These are phyloP conservation scores for Doris montereyensis DNA, from an alignment of 2,888 invertebrate species.

Conservation along the genomic window DNA sequence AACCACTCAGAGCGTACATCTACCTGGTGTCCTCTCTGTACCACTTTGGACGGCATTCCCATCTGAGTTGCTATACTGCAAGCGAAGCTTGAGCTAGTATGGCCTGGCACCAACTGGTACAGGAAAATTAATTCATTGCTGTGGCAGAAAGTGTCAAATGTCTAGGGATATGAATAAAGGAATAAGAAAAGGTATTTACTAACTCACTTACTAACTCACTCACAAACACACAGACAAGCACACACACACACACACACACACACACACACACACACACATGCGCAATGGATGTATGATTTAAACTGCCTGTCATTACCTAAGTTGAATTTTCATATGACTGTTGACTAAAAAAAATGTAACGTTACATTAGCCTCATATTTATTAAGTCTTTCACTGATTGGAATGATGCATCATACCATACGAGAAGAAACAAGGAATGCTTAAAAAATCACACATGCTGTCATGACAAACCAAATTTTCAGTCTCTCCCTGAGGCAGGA, in stretches of 20 bases:
- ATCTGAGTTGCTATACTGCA: slow-evolving; percentile 78
- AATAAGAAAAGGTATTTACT: not conserved
- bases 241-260: no score
- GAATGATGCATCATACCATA: not conserved
- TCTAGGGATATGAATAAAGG: slow-evolving; percentile 74
- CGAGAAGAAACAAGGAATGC: not conserved
- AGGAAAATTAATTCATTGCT: slow-evolving; percentile 80
- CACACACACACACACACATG: no score
- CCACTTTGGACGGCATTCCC: slow-evolving; percentile 76
- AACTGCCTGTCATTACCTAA: no score
- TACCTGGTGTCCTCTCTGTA: slow-evolving; percentile 75
- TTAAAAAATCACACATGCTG: not conserved
- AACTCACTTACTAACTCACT: no score
- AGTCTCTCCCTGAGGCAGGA: no score
- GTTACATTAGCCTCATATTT: no score
- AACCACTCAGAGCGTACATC: not conserved
- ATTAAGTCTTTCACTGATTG: no score
- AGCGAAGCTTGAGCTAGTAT: slow-evolving; percentile 79
- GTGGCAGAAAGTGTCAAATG: slow-evolving; percentile 78
- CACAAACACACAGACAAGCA: no score
- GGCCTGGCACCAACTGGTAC: slow-evolving; percentile 79
- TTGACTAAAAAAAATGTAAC: no score
- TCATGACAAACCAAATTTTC: no score
- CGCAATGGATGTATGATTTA: no score
- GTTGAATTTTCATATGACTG: no score